Evolutionary conservation across 2,113 vertebrate genomes (phyloP).

Genomic region (Menura novaehollandiae): DNA sequence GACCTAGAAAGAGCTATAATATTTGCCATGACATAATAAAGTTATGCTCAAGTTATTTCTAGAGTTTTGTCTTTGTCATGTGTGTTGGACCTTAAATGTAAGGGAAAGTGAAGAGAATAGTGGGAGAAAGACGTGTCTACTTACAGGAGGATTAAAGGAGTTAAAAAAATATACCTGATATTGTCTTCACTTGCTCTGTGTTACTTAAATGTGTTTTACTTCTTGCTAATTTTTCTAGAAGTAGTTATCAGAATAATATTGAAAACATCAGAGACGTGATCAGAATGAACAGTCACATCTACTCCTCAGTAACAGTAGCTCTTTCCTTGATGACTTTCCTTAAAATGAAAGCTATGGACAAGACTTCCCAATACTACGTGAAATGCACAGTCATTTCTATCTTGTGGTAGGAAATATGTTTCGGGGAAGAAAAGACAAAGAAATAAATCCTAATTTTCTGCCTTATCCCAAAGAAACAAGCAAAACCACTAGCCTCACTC

Average conservation of each 20-base stretch:
- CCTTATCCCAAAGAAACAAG: not conserved
- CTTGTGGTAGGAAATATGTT: not conserved
- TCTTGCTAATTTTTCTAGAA: not conserved
- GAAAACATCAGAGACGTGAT: not conserved
- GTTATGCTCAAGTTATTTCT: not conserved
- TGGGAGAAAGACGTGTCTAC: not conserved
- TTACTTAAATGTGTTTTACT: not conserved
- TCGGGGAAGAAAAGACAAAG: not conserved
- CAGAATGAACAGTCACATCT: not conserved
- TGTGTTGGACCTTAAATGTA: not conserved
- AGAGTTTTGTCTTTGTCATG: not conserved
- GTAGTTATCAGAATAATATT: not conserved
- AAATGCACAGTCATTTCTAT: not conserved
- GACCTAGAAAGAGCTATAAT: not conserved
- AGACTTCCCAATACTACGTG: not conserved
- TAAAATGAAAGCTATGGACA: not conserved
- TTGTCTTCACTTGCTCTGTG: not conserved
- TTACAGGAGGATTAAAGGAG: not conserved
- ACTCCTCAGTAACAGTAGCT: not conserved
- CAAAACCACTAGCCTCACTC: not conserved
- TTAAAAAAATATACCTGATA: not conserved
- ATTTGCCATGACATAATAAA: not conserved
- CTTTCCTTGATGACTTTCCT: not conserved
- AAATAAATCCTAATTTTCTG: not conserved
- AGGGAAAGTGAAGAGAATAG: not conserved